Evolutionary conservation across 2,113 vertebrate genomes (phyloP), one percentile per base, ranked within the genome.

Genomic region (Oxygymnocypris stewartii): DNA sequence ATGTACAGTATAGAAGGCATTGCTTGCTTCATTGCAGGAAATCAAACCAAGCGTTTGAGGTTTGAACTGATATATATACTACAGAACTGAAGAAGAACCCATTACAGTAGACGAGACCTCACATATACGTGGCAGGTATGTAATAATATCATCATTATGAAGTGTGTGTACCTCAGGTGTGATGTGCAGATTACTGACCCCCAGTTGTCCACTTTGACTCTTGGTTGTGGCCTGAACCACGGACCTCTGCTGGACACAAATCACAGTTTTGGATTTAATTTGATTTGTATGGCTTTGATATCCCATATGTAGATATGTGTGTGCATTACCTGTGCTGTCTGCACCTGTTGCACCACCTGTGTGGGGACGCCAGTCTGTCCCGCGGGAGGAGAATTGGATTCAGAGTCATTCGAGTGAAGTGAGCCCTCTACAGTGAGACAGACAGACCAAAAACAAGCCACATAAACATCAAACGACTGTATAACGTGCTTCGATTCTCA

Each of bases 311-410:
- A 42, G 18, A 42, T 2, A 23, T 6, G 31, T 65, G 86, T 79
- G 8, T 57, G 71, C 54, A 67, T 90, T 95, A 97, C 97, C 96
- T 97, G 97, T 88, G 95, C 92, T 25, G 93, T 94, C 90, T 97
- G 96, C 86, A 96, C 95, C 86, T 96, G 96, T 83, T 97, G 97
- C 25, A 97, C 96, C 89, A 96, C 96, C 89, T 97, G 97, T 40
- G 96, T 96, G 0, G 97, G 96, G 57, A 97, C 95, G 13, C 94
- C 94, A 0, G 95, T 93, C 90, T 94, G 94, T 49, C 90, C 92
- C 0, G 94, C 87, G 6, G 95, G 93, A 37, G 96, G 93, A 0
- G 96, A 95, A 89, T 96, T 97, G 88, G 96, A 95, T 90, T 97
- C 96, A 0, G 96, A 96, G 90, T 98, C 97, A 2, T 93, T 97